These are phyloP conservation scores for Picathartes gymnocephalus DNA, from an alignment of 2,113 vertebrate species.

Conservation along the genomic window DNA sequence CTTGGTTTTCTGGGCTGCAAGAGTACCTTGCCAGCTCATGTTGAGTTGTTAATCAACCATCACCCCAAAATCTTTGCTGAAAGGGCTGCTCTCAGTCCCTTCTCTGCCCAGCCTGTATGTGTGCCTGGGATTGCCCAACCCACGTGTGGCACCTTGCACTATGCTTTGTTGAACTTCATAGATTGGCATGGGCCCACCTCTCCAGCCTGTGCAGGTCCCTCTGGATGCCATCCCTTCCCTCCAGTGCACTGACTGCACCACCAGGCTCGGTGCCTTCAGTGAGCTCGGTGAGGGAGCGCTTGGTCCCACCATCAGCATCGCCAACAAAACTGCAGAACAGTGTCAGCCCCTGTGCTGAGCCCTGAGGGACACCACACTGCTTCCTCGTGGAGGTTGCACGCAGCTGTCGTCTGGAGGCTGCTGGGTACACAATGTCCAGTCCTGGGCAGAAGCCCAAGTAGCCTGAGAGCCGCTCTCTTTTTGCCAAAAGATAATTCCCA, in stretches of 20 bases:
- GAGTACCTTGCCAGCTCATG: accelerated
- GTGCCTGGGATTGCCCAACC: background rate
- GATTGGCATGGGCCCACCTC: background rate
- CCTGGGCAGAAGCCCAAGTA: background rate
- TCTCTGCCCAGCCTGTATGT: background rate
- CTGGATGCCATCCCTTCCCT: background rate
- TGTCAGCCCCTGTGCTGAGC: background rate
- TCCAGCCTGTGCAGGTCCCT: background rate
- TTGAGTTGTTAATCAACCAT: background rate
- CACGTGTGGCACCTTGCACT: background rate
- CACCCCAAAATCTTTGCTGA: background rate
- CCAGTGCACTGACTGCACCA: accelerated
- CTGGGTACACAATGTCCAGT: background rate
- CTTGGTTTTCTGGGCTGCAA: background rate
- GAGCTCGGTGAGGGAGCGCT: background rate
- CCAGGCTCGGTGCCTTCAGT: background rate
- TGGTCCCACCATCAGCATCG: accelerated
- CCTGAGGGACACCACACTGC: background rate
- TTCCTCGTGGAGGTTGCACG: background rate
- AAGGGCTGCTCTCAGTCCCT: background rate
- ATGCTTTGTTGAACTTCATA: background rate
- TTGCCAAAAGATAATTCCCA: background rate
- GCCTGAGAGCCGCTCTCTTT: background rate
- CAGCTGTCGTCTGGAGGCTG: background rate
- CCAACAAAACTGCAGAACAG: background rate